Conservation (phyloP, 2,113 vertebrate species). For the Proterorhinus semilunaris region DNA sequence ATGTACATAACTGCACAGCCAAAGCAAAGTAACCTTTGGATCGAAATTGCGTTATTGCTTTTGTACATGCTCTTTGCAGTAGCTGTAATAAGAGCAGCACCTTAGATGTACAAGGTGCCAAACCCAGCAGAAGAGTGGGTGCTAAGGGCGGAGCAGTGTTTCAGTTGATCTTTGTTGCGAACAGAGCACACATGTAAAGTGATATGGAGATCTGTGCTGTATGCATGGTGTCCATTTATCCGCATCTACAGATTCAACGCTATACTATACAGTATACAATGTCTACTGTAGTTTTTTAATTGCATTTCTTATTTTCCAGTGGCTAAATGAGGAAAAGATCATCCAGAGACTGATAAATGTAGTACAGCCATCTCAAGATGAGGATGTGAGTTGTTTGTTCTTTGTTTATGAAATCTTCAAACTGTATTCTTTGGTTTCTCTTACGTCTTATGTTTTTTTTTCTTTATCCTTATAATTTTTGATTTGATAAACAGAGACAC, state of each 20-base stretch:
- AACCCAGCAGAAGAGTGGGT: not conserved
- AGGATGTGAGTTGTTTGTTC: constrained; percentile 84
- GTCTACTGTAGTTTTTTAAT: not conserved
- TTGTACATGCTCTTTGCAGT: not conserved
- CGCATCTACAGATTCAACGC: not conserved
- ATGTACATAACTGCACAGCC: not conserved
- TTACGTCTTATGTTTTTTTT: not conserved
- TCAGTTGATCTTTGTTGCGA: not conserved
- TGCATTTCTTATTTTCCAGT: constrained; percentile 72
- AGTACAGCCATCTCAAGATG: constrained; percentile 94
- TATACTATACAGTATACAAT: not conserved
- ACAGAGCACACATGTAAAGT: not conserved
- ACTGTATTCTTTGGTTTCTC: not conserved
- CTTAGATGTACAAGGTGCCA: not conserved
- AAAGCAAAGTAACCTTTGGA: constrained; percentile 6
- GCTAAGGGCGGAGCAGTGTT: not conserved
- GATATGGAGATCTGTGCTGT: not conserved
- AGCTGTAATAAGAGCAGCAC: not conserved
- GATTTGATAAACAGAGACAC: constrained; percentile 82
- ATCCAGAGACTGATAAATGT: constrained; percentile 96
- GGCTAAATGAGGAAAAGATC: constrained; percentile 96
- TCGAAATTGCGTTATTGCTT: not conserved
- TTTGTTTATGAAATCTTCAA: not conserved
- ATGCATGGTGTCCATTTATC: not conserved
- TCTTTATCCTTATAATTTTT: not conserved